phyloP scores from a whole-genome alignment of 2,888 invertebrate species.

The Meandrusa payeni region DNA sequence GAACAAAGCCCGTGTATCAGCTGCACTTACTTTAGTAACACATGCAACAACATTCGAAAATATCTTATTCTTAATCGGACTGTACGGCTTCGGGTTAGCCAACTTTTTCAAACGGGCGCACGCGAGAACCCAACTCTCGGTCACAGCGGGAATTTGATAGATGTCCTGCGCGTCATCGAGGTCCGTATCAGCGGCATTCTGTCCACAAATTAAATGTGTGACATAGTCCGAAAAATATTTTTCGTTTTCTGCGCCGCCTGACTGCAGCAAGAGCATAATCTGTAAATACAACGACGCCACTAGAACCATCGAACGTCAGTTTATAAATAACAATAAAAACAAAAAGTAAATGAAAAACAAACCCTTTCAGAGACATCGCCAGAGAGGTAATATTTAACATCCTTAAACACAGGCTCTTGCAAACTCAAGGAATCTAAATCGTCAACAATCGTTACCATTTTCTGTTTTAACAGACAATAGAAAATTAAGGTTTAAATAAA shows the following conservation, averaged over 20 bases:
- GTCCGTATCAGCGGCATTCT: conserved; percentile 91
- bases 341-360: conserved; percentile 54
- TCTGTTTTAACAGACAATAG: conserved; percentile 40
- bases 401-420: conserved; percentile 86
- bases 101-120: conserved; percentile 82
- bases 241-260: conserved; percentile 93
- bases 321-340: conserved; percentile 50
- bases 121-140: conserved; percentile 91
- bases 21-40: conserved; percentile 86
- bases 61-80: conserved; percentile 83
- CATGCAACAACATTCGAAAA: conserved; percentile 89
- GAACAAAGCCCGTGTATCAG: conserved; percentile 90
- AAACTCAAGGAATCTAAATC: conserved; percentile 76
- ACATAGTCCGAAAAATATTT: conserved; percentile 95
- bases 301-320: conserved; percentile 42
- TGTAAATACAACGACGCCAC: conserved; percentile 66
- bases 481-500: conserved; percentile 45
- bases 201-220: conserved; percentile 94
- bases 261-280: conserved; percentile 88
- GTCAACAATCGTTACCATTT: conserved; percentile 79
- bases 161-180: conserved; percentile 94
- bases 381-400: conserved; percentile 91
- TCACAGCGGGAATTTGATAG: conserved; percentile 95
- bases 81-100: conserved; percentile 87
- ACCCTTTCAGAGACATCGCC: conserved; percentile 90